A percentile compares a stretch with the other conserved stretches of the same genome.
Evolutionary conservation across 2,797 vertebrate genomes (phyloP).

Genomic region (Pantherophis alleghaniensis): DNA sequence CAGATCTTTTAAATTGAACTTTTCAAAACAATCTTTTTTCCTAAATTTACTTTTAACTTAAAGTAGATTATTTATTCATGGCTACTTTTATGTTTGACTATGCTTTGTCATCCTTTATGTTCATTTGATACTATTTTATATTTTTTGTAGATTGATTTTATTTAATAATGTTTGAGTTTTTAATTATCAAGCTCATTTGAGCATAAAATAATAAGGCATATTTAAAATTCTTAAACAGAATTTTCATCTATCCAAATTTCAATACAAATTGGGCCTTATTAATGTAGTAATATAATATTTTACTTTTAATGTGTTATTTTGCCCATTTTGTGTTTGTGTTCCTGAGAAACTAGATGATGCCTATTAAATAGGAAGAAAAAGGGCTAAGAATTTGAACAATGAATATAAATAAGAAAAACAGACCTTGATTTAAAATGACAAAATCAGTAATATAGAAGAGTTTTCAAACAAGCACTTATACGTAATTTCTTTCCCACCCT

Average conservation of each 20-base stretch:
- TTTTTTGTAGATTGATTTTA: not conserved
- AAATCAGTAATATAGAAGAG: not conserved
- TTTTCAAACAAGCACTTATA: not conserved
- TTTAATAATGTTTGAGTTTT: not conserved
- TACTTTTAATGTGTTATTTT: slow-evolving; percentile 16
- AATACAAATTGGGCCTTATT: slow-evolving; percentile 21
- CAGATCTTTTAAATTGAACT: not conserved
- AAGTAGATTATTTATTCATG: not conserved
- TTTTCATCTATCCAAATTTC: not conserved
- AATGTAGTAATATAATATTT: slow-evolving; percentile 4
- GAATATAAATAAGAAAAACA: slow-evolving; percentile 11
- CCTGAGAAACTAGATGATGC: not conserved
- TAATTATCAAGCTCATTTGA: not conserved
- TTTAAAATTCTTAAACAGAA: not conserved
- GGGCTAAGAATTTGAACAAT: slow-evolving; percentile 19
- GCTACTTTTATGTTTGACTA: not conserved
- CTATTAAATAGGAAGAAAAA: slow-evolving; percentile 35
- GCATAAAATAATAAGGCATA: not conserved
- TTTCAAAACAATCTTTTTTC: not conserved
- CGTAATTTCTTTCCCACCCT: not conserved
- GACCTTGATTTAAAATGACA: not conserved
- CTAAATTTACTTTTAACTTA: not conserved
- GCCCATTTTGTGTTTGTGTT: slow-evolving; percentile 29
- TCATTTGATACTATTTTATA: not conserved
- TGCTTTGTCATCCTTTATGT: not conserved